Evolutionary conservation across 2,113 vertebrate species (phyloP).

Genomic region (Tupaia chinensis): DNA sequence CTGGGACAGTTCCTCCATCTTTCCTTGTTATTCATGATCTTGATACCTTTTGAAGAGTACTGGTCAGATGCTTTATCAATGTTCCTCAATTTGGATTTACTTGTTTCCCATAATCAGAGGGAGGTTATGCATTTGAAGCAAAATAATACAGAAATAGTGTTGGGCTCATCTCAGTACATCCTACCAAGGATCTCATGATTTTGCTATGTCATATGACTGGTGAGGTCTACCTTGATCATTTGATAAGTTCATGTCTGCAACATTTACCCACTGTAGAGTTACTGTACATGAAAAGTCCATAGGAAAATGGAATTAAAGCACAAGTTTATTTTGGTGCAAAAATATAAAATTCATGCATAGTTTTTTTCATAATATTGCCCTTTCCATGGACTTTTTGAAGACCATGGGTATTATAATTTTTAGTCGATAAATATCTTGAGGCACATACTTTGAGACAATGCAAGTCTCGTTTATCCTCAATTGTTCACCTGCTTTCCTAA

Average conservation of each 20-base stretch:
- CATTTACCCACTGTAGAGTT: neutral
- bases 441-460: neutral
- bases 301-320: too few relatives aligned
- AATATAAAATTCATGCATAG: too few relatives aligned
- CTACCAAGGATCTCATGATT: neutral
- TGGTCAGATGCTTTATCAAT: neutral
- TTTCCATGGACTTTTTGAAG: too few relatives aligned
- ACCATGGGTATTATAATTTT: neutral
- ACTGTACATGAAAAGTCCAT: neutral
- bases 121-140: neutral
- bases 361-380: too few relatives aligned
- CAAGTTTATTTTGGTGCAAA: too few relatives aligned
- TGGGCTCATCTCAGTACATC: neutral
- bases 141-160: neutral
- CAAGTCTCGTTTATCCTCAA: conserved; percentile 14
- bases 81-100: neutral
- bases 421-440: neutral
- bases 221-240: neutral
- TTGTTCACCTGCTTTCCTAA: neutral
- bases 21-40: neutral
- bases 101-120: neutral
- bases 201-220: neutral
- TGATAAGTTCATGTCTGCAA: neutral
- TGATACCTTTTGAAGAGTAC: neutral
- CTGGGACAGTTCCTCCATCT: neutral